These are phyloP conservation scores for Tetrao urogallus DNA, from an alignment of 2,113 vertebrate species.

Conservation along the genomic window DNA sequence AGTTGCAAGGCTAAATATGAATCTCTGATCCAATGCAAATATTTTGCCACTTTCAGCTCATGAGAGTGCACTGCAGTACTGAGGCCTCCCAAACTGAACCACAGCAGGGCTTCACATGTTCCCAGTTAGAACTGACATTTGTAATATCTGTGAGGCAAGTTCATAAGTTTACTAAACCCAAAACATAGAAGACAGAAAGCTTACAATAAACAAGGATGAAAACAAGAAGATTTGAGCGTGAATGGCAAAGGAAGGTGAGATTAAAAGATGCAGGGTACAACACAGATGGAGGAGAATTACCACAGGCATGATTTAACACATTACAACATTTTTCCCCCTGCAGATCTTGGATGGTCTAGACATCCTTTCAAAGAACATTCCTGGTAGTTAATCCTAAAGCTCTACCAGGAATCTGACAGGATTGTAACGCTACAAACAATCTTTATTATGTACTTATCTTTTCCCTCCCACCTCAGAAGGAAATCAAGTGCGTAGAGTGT, in stretches of 20 bases:
- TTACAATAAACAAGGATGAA: constrained; percentile 67
- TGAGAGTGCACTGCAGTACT: not conserved
- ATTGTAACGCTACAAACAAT: constrained; percentile 13
- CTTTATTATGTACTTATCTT: constrained; percentile 23
- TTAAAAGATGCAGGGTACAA: not conserved
- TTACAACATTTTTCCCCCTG: constrained; percentile 13
- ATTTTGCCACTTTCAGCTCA: constrained; percentile 44
- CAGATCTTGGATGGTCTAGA: constrained; percentile 29
- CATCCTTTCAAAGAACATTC: constrained; percentile 61
- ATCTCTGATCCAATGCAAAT: constrained; percentile 48
- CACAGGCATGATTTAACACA: constrained; percentile 32
- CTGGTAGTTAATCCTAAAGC: constrained; percentile 50
- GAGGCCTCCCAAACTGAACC: not conserved
- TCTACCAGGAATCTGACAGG: not conserved
- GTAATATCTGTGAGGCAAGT: constrained; percentile 49
- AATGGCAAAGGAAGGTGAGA: constrained; percentile 56
- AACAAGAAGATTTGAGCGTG: constrained; percentile 45
- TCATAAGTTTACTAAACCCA: constrained; percentile 68
- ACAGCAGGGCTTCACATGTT: not conserved
- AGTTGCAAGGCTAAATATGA: constrained; percentile 34
- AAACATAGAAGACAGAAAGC: constrained; percentile 67
- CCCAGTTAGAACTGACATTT: constrained; percentile 42
- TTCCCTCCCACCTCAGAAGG: not conserved
- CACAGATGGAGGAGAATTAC: constrained; percentile 25
- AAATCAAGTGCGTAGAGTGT: not conserved